Percentiles rank a stretch among this genome's conserved stretches.
phyloP scores from a whole-genome alignment of 2,888 invertebrate species.

The Lepidonotus clava region DNA sequence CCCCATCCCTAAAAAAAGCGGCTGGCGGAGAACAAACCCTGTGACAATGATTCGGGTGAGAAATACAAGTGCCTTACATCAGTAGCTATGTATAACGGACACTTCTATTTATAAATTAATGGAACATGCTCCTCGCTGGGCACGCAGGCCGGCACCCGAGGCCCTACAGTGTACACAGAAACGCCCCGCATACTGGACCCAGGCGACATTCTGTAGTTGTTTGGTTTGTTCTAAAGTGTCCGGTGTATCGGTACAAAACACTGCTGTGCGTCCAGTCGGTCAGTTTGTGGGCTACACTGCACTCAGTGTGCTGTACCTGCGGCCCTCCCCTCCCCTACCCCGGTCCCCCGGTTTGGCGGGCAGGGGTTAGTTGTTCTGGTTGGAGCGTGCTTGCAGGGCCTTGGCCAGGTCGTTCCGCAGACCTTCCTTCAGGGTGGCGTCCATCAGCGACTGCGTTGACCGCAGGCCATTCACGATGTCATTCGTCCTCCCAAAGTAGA shows the following conservation, averaged over 20 bases:
- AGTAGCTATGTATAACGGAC: not conserved
- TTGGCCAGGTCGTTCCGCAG: slow-evolving; percentile 63
- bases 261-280: not conserved
- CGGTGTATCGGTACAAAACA: no score
- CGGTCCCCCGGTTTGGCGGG: no score
- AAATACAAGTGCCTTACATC: not conserved
- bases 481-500: slow-evolving; percentile 99
- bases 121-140: not conserved
- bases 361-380: slow-evolving; percentile 55
- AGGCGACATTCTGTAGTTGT: no score
- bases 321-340: no score
- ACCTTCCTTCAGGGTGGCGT: slow-evolving; percentile 58
- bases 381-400: slow-evolving; percentile 62
- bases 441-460: slow-evolving; percentile 80
- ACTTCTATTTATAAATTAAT: slow-evolving; percentile 41
- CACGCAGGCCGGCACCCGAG: not conserved
- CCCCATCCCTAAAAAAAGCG: no score
- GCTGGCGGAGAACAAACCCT: no score
- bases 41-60: no score
- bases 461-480: slow-evolving; percentile 97
- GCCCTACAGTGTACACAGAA: no score
- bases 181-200: no score
- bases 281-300: no score
- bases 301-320: no score
- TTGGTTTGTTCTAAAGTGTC: no score